Evolutionary conservation across 2,113 vertebrate genomes (phyloP).

Genomic region (Macroglossus sobrinus): DNA sequence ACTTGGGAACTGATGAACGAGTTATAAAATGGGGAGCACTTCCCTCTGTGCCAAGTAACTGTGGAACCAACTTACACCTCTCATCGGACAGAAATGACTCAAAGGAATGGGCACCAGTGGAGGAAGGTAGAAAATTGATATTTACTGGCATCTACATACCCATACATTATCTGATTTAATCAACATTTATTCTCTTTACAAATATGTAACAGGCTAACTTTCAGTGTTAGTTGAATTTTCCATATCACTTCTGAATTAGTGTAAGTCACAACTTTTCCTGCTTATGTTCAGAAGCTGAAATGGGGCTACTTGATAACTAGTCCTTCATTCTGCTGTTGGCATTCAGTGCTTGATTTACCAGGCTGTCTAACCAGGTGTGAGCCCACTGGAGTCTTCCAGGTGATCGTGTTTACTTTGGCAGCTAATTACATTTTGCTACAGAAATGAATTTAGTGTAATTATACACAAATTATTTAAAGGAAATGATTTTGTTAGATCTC

Average conservation of each 20-base stretch:
- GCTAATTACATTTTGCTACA: not conserved
- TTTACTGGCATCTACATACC: not conserved
- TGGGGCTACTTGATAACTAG: not conserved
- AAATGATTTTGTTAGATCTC: not conserved
- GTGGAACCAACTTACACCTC: not conserved
- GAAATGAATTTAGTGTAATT: not conserved
- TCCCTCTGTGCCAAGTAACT: not conserved
- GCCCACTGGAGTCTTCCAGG: not conserved
- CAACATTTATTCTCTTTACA: not conserved
- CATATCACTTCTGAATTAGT: not conserved
- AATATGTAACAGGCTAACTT: not conserved
- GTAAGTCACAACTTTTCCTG: not conserved
- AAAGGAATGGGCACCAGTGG: not conserved
- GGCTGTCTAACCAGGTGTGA: not conserved
- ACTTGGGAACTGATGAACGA: not conserved
- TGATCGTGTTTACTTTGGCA: not conserved
- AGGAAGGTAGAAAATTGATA: not conserved
- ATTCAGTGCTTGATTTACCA: not conserved
- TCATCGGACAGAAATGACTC: not conserved
- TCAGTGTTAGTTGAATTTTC: not conserved
- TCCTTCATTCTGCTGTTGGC: not conserved
- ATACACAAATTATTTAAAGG: not conserved
- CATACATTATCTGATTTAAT: not conserved
- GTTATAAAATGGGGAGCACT: not conserved
- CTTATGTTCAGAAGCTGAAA: not conserved